phyloP scores from a whole-genome alignment of 2,888 invertebrate species.

The Philhelius pedissequus region DNA sequence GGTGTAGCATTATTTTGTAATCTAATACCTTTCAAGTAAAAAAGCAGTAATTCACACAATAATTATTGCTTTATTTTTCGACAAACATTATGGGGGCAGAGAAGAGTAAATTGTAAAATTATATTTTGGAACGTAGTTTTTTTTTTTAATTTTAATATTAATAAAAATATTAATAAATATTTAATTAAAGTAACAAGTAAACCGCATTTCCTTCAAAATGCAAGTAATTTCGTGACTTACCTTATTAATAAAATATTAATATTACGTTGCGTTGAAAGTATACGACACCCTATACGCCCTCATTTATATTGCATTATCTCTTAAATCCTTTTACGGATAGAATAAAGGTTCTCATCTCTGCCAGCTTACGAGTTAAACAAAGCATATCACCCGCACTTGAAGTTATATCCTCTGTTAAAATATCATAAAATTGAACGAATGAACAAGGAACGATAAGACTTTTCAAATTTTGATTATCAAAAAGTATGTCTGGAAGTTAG shows the following conservation, averaged over 20 bases:
- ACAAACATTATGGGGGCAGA: too few species aligned
- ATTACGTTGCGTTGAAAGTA: background rate
- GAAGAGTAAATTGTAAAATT: too few species aligned
- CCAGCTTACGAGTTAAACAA: background rate
- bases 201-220: too few species aligned
- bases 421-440: background rate
- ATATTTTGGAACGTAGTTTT: too few species aligned
- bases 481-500: background rate
- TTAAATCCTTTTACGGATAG: background rate
- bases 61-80: too few species aligned
- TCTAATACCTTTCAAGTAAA: too few species aligned
- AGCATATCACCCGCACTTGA: background rate
- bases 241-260: background rate
- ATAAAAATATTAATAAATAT: too few species aligned
- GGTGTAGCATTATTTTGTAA: too few species aligned
- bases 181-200: too few species aligned
- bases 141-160: too few species aligned
- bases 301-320: background rate
- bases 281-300: background rate
- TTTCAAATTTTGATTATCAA: conserved; percentile 2
- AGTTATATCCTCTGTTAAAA: background rate
- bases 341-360: background rate
- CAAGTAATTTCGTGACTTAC: background rate
- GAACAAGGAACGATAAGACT: background rate
- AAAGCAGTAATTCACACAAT: too few species aligned